Conservation (phyloP, 1,140 invertebrate species). For the Drosophila seguyi region DNA sequence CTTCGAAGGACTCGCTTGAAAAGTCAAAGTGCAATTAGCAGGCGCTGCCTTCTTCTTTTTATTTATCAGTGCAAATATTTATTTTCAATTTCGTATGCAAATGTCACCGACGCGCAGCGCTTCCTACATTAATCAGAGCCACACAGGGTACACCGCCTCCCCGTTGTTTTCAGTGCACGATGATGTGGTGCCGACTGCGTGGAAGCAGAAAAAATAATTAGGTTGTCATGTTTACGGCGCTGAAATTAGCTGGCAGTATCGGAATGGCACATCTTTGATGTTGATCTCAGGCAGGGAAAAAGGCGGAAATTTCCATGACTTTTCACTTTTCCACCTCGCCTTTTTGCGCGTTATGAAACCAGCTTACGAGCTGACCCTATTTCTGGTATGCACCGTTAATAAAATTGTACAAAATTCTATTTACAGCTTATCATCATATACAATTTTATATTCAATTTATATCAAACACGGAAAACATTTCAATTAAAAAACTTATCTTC, state of each 20-base stretch:
- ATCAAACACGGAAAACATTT: neutral
- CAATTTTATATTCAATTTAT: neutral
- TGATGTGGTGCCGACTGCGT: conserved; percentile 20
- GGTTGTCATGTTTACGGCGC: conserved; percentile 80
- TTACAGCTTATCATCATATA: too few relatives aligned
- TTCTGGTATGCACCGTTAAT: conserved; percentile 16
- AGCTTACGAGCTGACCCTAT: conserved; percentile 71
- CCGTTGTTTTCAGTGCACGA: conserved; percentile 14
- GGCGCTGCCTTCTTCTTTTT: conserved; percentile 28
- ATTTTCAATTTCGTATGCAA: conserved; percentile 81
- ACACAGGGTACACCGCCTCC: conserved; percentile 3
- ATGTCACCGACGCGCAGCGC: conserved; percentile 47
- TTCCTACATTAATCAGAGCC: conserved; percentile 65
- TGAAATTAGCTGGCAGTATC: conserved; percentile 82
- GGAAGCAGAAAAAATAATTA: conserved; percentile 74
- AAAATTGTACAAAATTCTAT: neutral
- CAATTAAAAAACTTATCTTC: neutral
- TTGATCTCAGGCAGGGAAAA: conserved; percentile 37
- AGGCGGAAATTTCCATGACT: conserved; percentile 47
- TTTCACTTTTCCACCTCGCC: conserved; percentile 26
- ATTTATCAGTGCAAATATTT: conserved; percentile 77
- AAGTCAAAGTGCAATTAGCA: conserved; percentile 81
- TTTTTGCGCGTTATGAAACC: conserved; percentile 51
- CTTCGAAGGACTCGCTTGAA: conserved; percentile 39
- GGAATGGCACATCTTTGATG: conserved; percentile 71